Evolutionary conservation across 2,113 vertebrate genomes (phyloP).

Genomic region (Xenus cinereus): DNA sequence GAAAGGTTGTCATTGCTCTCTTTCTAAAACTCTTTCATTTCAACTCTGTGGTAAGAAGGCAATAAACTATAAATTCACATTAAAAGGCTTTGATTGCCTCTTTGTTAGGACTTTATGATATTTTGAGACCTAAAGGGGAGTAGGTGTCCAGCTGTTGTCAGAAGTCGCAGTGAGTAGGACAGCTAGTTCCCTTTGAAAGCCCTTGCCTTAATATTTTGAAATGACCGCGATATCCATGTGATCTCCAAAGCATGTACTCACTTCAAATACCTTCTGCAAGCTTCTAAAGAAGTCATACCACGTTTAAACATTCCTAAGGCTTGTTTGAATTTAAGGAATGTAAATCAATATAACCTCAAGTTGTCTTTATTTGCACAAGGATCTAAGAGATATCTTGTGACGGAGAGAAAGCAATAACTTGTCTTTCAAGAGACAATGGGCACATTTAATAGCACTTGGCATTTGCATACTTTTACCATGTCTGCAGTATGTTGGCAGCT

Average conservation of each 20-base stretch:
- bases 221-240: background rate
- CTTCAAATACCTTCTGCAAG: background rate
- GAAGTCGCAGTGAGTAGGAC: background rate
- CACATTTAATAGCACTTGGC: background rate
- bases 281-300: background rate
- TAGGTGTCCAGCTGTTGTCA: background rate
- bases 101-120: background rate
- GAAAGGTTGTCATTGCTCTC: background rate
- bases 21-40: background rate
- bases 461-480: background rate
- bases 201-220: background rate
- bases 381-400: slow-evolving; percentile 1
- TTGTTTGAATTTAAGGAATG: slow-evolving; percentile 25
- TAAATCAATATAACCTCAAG: slow-evolving; percentile 32
- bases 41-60: background rate
- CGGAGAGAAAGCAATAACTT: background rate
- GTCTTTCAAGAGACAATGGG: background rate
- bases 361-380: slow-evolving; percentile 38
- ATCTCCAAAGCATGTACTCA: background rate
- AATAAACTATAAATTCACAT: background rate
- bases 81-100: background rate
- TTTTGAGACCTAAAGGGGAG: background rate
- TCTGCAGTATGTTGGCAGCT: slow-evolving; percentile 3
- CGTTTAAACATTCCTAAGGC: slow-evolving; percentile 18
- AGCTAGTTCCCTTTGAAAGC: background rate